A percentile compares a stretch with the other conserved stretches of the same genome.
Evolutionary conservation across 2,113 vertebrate species (phyloP).

Genomic region (Arenaria interpres): DNA sequence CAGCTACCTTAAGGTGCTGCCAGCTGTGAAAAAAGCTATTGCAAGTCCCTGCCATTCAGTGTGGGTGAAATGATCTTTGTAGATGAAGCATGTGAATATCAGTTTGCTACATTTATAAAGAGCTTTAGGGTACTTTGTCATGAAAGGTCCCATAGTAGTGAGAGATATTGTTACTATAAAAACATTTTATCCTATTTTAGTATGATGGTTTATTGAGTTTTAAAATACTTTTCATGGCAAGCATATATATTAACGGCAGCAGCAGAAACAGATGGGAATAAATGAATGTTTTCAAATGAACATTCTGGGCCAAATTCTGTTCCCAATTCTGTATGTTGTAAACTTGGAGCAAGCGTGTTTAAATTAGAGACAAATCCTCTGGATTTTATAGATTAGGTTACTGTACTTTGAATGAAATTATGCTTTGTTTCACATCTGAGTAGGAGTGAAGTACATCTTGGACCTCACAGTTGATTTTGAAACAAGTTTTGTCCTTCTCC

Average conservation of each 20-base stretch:
- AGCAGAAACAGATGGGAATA: conserved; percentile 4
- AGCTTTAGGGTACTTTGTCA: conserved; percentile 57
- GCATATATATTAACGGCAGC: conserved; percentile 4
- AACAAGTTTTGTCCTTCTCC: neutral
- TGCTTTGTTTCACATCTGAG: neutral
- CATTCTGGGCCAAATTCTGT: neutral
- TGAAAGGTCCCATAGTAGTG: conserved; percentile 38
- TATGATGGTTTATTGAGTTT: conserved; percentile 54
- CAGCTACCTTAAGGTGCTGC: conserved; percentile 45
- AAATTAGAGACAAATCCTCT: neutral
- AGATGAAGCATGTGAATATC: conserved; percentile 59
- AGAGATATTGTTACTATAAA: conserved; percentile 68
- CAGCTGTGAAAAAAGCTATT: conserved; percentile 60
- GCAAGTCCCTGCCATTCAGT: neutral
- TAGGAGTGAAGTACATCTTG: neutral
- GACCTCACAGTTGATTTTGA: neutral
- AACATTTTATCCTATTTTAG: conserved; percentile 59
- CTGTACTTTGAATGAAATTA: neutral
- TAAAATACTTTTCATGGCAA: conserved; percentile 43
- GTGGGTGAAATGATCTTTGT: conserved; percentile 53
- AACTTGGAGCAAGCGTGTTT: neutral
- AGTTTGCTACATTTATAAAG: conserved; percentile 54
- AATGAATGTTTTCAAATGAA: conserved; percentile 6
- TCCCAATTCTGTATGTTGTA: neutral
- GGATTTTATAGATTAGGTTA: neutral